Evolutionary conservation across 2,797 vertebrate genomes (phyloP).

Genomic region (Dromococcyx pavoninus): DNA sequence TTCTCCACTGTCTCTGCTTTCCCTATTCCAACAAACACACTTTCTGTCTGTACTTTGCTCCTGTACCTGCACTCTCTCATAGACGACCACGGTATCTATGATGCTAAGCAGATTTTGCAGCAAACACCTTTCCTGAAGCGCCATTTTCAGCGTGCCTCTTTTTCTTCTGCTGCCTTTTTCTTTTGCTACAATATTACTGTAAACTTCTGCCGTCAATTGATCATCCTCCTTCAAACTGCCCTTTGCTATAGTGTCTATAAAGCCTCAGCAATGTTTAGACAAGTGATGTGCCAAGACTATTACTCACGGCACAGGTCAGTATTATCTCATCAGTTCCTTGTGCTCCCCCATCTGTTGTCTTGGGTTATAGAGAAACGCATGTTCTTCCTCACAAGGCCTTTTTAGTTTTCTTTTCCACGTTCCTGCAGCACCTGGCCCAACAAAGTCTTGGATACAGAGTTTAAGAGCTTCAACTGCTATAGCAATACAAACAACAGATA

Average conservation of each 20-base stretch:
- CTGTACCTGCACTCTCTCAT: not conserved
- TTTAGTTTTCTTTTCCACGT: not conserved
- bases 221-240: not conserved
- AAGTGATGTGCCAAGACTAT: not conserved
- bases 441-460: slow-evolving; percentile 9
- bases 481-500: slow-evolving; percentile 55
- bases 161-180: not conserved
- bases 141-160: not conserved
- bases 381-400: not conserved
- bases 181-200: not conserved
- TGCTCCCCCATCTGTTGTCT: slow-evolving; percentile 12
- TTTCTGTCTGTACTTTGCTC: not conserved
- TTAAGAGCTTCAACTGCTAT: slow-evolving; percentile 19
- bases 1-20: not conserved
- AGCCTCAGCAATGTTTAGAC: not conserved
- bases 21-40: not conserved
- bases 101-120: not conserved
- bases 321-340: slow-evolving; percentile 21
- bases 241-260: not conserved
- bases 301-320: slow-evolving; percentile 7
- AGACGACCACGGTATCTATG: not conserved
- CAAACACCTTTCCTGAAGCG: not conserved
- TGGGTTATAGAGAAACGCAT: not conserved
- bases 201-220: not conserved
- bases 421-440: slow-evolving; percentile 45